Evolutionary conservation across 2,797 vertebrate genomes (phyloP).

Genomic region (Eutrigla gurnardus): DNA sequence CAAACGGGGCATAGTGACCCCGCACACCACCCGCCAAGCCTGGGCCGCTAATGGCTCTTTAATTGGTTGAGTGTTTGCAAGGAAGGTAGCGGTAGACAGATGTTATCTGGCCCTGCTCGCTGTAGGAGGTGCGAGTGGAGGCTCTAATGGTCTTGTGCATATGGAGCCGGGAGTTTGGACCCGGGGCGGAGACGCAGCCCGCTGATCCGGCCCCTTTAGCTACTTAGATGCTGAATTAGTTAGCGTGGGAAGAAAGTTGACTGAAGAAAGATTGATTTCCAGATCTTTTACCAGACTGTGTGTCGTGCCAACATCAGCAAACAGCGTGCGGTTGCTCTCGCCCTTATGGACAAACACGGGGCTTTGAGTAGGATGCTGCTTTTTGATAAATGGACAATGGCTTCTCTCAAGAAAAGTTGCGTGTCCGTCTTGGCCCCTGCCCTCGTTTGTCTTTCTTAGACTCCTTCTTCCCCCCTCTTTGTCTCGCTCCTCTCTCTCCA

Average conservation of each 20-base stretch:
- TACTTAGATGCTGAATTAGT: constrained; percentile 74
- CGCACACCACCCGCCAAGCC: constrained; percentile 49
- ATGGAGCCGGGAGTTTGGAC: constrained; percentile 58
- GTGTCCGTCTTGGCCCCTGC: constrained; percentile 49
- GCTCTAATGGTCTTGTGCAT: constrained; percentile 67
- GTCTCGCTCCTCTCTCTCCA: constrained; percentile 45
- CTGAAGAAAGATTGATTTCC: constrained; percentile 67
- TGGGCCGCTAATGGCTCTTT: constrained; percentile 71
- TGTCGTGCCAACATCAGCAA: constrained; percentile 65
- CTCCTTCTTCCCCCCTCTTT: constrained; percentile 20
- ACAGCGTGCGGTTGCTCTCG: constrained; percentile 35
- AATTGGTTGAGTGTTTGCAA: constrained; percentile 76
- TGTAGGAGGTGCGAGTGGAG: constrained; percentile 62
- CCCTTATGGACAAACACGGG: constrained; percentile 50
- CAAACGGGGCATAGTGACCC: constrained; percentile 58
- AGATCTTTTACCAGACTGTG: constrained; percentile 37
- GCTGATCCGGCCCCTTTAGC: constrained; percentile 67
- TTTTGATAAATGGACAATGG: constrained; percentile 65
- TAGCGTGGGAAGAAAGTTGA: constrained; percentile 66
- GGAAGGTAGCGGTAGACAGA: constrained; percentile 71
- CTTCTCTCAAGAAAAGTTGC: constrained; percentile 61
- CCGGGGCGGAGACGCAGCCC: constrained; percentile 51
- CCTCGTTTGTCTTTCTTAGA: constrained; percentile 66
- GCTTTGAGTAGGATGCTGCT: constrained; percentile 49
- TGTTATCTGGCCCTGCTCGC: constrained; percentile 68